Base-by-base conservation (phyloP, 2,888 invertebrate genomes). In the Ariolimax columbianus region DNA sequence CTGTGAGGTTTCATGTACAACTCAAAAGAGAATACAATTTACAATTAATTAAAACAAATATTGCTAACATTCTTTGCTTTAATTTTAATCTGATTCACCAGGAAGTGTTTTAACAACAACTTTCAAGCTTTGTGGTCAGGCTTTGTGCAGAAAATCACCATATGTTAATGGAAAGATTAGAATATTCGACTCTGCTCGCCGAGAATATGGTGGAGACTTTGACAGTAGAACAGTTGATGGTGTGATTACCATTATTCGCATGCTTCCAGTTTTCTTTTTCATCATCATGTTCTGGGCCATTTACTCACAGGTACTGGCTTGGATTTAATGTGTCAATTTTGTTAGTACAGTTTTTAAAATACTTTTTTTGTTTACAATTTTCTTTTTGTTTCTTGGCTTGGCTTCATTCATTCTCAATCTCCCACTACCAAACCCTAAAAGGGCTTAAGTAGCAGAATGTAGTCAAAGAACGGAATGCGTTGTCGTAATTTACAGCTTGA, bases 201-300 rank as follows among this genome's bases (percentile, higher is more conserved):
- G 86, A 19, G 66, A 86, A 0, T 86, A 90, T 83, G 92, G 92
- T 26, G 93, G 93, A 6, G 73, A 75, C 0, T 92, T 89, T 85
- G 86, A 84, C 40, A 87, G 89, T 66, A 83, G 88, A 36, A 89
- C 89, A 68, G 92, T 93, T 19, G 90, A 92, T 75, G 92, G 91
- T 11, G 90, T 92, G 11, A 89, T 88, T 19, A 86, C 89, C 83
- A 90, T 92, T 0, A 73, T 91, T 0, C 81, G 90, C 63, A 89
- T 92, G n/a, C 40, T 93, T 2, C 93, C 92, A 3, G 86, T 93
- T 19, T 91, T 92, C 82, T 38, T 90, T 59, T 87, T 91, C 11
- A 87, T 92, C 77, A 91, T 92, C 36, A 85, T 91, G 77, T 92
- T 91, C 84, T 91, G 91, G 91, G 90, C 91, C 11, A 90, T 92